These are phyloP conservation scores for Larimichthys crocea DNA, from an alignment of 2,113 vertebrate genomes.

Conservation along the genomic window DNA sequence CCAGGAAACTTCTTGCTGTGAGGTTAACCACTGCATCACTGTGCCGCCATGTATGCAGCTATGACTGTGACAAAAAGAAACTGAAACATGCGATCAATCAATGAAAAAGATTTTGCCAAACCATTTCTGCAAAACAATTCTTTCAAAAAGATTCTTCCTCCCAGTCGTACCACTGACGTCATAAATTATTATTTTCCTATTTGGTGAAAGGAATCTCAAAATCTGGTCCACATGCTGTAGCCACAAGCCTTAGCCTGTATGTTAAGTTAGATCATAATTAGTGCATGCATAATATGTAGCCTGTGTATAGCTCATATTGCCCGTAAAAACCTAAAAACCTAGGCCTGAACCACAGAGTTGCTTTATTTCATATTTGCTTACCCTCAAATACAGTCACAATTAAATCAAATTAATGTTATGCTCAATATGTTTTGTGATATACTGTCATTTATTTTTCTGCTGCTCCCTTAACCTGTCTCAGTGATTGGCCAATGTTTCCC, in stretches of 20 bases:
- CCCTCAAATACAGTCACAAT: constrained; percentile 5
- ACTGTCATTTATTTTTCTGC: neutral
- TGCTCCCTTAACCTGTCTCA: neutral
- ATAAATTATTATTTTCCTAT: neutral
- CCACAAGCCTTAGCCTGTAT: neutral
- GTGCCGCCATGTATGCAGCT: neutral
- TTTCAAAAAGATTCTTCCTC: neutral
- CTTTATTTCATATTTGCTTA: constrained; percentile 12
- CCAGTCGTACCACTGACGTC: neutral
- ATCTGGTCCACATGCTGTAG: neutral
- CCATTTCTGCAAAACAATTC: neutral
- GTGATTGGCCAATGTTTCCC: constrained; percentile 10
- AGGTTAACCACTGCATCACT: too few relatives aligned
- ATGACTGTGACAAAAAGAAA: neutral
- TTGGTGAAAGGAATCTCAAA: neutral
- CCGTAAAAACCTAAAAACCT: neutral
- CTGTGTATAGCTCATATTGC: neutral
- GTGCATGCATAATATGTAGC: neutral
- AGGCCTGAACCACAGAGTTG: constrained; percentile 5
- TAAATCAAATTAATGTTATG: neutral
- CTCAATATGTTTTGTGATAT: neutral
- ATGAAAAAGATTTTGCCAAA: neutral
- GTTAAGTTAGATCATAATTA: constrained; percentile 7
- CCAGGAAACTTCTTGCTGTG: too few relatives aligned
- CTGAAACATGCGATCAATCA: neutral